A percentile compares a stretch with the other conserved stretches of the same genome.
These are phyloP conservation scores for Xestia c-nigrum DNA, from an alignment of 2,888 invertebrate species.

Conservation along the genomic window DNA sequence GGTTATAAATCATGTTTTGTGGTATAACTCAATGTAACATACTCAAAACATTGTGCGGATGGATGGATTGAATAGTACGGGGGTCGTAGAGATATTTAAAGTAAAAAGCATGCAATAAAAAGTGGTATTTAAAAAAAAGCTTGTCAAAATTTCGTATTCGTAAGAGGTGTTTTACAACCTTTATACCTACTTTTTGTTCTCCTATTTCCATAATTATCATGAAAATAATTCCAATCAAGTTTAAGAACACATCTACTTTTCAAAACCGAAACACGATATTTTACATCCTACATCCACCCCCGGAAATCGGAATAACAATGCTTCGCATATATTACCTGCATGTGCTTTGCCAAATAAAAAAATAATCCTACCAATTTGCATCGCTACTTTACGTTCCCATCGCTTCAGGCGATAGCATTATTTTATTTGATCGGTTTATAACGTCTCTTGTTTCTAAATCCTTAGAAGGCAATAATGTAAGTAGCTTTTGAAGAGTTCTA, in stretches of 20 bases:
- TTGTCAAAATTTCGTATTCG: no score
- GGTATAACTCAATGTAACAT: no score
- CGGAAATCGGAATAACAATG: conserved; percentile 73
- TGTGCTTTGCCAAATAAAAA: conserved; percentile 73
- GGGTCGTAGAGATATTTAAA: no score
- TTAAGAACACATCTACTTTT: no score
- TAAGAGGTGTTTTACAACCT: no score
- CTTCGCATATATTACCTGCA: conserved; percentile 62
- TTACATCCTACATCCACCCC: conserved; percentile 68
- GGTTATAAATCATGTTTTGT: no score
- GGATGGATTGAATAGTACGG: no score
- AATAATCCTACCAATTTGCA: conserved; percentile 73
- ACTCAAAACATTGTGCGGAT: no score
- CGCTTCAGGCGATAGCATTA: conserved; percentile 64
- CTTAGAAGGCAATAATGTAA: conserved; percentile 2
- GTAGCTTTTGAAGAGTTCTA: background rate
- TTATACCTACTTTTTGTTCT: no score
- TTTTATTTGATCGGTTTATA: conserved; percentile 67
- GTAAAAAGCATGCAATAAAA: no score
- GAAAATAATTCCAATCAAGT: background rate
- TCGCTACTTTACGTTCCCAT: conserved; percentile 62
- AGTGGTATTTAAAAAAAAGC: no score
- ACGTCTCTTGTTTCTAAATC: conserved; percentile 33
- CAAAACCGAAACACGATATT: conserved; percentile 33
- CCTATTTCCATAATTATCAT: background rate